Base-by-base conservation (phyloP, 2,888 invertebrate genomes). In the Nipponacmea schrenckii region DNA sequence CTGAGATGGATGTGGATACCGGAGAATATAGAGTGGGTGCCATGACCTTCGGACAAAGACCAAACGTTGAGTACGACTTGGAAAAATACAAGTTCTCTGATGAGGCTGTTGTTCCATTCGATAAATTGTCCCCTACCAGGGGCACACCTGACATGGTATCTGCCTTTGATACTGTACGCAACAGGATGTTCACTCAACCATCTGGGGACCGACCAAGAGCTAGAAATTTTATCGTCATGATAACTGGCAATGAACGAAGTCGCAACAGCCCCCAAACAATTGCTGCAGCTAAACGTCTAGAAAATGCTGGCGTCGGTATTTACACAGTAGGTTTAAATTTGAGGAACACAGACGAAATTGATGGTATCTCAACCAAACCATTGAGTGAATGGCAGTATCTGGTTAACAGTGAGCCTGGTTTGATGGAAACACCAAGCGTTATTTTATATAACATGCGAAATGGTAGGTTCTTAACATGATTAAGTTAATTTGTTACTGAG, bases 311-410 rank as follows among this genome's bases (percentile, higher is more conserved):
- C 8, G 24, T 80, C 5, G 77, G 80, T 26, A 76, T 83, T 68
- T 85, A 81, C 71, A 79, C 80, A 27, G 79, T 85, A 64, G 85
- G 85, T 1, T 78, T 84, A n/a, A 82, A 81, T n/a, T 66, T 79
- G 12, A 67, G 56, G 14, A 73, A 77, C 27, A 71, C 74, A 2
- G 31, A 62, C 26, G 76, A 77, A 64, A 63, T 74, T 50, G 72
- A 77, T 27, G 71, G 69, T n/a, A 71, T 76, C 24, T 72, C 73
- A 44, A 70, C 74, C 1, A 68, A 69, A n/a, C 76, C 76, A 8
- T 31, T 39, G 14, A 39, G 39, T 27, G 66, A 66, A 20, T 65
- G 56, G 48, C 50, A 56, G n/a, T 70, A 24, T 50, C 24, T 56
- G 17, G n/a, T 70, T 12, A 66, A 70, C 24, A 48, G 46, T 44